Evolutionary conservation across 2,888 invertebrate species (phyloP).

Genomic region (Drosophila meridiana): DNA sequence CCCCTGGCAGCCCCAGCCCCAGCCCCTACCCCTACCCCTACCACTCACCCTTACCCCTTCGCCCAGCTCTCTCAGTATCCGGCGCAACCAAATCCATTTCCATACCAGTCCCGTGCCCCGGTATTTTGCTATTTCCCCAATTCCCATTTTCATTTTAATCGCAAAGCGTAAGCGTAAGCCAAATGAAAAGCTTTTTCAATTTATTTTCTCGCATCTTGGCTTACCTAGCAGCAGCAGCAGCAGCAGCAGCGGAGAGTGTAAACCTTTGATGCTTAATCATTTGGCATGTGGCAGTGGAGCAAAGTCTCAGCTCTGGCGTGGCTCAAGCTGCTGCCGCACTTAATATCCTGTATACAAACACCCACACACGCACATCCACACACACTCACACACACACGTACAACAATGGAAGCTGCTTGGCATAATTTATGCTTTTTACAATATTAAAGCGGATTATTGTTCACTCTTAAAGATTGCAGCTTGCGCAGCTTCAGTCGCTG

Average conservation of each 20-base stretch:
- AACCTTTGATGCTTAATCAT: slow-evolving; percentile 73
- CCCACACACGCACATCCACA: slow-evolving; percentile 3
- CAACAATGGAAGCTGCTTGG: slow-evolving; percentile 23
- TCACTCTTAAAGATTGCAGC: slow-evolving; percentile 23
- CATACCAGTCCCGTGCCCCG: slow-evolving; percentile 11
- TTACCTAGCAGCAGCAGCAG: slow-evolving; percentile 34
- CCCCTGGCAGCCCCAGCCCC: not conserved
- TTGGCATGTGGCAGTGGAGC: slow-evolving; percentile 35
- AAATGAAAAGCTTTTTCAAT: slow-evolving; percentile 79
- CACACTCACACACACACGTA: slow-evolving; percentile 5
- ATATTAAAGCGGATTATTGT: slow-evolving; percentile 53
- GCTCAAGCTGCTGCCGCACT: slow-evolving; percentile 47
- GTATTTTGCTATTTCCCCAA: slow-evolving; percentile 9
- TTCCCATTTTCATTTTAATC: slow-evolving; percentile 72
- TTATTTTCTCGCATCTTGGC: slow-evolving; percentile 59
- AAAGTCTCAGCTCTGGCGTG: slow-evolving; percentile 16
- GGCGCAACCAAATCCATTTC: slow-evolving; percentile 26
- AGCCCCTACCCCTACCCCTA: not conserved
- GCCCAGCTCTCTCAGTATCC: not conserved
- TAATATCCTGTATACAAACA: slow-evolving; percentile 49
- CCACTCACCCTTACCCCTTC: not conserved
- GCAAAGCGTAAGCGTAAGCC: slow-evolving; percentile 65
- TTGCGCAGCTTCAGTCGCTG: not conserved
- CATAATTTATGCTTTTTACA: slow-evolving; percentile 61
- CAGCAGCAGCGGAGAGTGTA: slow-evolving; percentile 28